phyloP scores from a whole-genome alignment of 2,888 invertebrate genomes.

The Cinara cedri region DNA sequence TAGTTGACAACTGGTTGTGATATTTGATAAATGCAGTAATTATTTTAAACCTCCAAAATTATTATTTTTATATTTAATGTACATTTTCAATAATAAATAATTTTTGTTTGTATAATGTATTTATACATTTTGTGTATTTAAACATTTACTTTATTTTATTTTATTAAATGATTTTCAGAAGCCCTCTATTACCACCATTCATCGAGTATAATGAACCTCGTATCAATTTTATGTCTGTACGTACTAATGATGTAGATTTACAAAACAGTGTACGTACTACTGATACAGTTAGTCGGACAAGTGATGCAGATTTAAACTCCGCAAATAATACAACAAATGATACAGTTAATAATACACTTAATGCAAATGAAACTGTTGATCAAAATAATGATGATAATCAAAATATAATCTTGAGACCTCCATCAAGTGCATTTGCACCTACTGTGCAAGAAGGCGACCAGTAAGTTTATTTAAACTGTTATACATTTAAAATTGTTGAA shows the following conservation, averaged over 20 bases:
- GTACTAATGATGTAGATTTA: no score
- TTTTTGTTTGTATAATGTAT: no score
- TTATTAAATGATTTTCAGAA: background rate
- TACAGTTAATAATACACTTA: background rate
- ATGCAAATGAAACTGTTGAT: background rate
- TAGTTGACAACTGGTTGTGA: no score
- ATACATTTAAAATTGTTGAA: background rate
- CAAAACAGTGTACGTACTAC: background rate
- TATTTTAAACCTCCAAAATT: no score
- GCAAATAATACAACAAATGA: background rate
- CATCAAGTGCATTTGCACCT: background rate
- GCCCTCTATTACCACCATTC: background rate
- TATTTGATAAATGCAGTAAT: background rate
- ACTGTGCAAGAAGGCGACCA: background rate
- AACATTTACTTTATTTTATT: background rate
- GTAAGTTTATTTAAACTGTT: background rate
- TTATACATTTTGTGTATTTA: background rate
- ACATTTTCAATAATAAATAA: background rate
- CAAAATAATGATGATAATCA: background rate
- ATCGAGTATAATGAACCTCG: background rate
- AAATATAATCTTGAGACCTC: background rate
- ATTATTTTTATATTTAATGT: no score
- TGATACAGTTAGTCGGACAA: background rate
- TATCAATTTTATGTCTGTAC: background rate
- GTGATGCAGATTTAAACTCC: background rate